phyloP scores from a whole-genome alignment of 2,797 vertebrate species.

The Myripristis murdjan region DNA sequence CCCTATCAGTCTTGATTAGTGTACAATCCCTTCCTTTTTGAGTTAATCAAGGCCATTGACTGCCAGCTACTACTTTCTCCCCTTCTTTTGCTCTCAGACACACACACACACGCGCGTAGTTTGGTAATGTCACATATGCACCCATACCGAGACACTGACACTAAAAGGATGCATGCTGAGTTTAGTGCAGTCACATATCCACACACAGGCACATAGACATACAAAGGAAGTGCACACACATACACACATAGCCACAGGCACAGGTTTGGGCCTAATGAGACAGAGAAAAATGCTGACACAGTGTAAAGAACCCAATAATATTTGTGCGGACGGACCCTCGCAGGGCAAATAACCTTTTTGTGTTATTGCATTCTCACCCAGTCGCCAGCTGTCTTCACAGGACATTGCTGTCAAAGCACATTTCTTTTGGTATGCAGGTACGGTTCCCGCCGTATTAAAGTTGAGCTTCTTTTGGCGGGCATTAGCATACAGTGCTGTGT shows the following conservation, averaged over 20 bases:
- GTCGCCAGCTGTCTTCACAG: constrained; percentile 63
- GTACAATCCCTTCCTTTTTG: no score
- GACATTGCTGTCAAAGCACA: constrained; percentile 75
- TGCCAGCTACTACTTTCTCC: no score
- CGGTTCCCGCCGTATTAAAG: constrained; percentile 61
- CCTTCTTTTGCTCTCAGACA: not conserved
- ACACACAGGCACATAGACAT: constrained; percentile 14
- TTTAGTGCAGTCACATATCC: not conserved
- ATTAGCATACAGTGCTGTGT: constrained; percentile 65
- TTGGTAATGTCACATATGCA: not conserved
- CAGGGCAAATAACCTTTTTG: constrained; percentile 74
- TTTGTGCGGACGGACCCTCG: constrained; percentile 55
- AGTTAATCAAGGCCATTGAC: no score
- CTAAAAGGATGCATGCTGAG: not conserved
- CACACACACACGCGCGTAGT: constrained; percentile 6
- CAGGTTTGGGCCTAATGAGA: constrained; percentile 69
- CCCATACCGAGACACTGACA: not conserved
- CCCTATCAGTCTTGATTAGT: not conserved
- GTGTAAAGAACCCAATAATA: constrained; percentile 64
- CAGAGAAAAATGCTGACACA: constrained; percentile 68
- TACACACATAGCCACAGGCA: constrained; percentile 22
- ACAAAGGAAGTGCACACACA: not conserved
- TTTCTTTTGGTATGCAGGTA: constrained; percentile 65
- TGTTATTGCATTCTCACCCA: constrained; percentile 72
- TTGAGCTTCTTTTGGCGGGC: constrained; percentile 42